Base-by-base conservation (phyloP, 2,888 invertebrate genomes). In the Lithosia quadra region DNA sequence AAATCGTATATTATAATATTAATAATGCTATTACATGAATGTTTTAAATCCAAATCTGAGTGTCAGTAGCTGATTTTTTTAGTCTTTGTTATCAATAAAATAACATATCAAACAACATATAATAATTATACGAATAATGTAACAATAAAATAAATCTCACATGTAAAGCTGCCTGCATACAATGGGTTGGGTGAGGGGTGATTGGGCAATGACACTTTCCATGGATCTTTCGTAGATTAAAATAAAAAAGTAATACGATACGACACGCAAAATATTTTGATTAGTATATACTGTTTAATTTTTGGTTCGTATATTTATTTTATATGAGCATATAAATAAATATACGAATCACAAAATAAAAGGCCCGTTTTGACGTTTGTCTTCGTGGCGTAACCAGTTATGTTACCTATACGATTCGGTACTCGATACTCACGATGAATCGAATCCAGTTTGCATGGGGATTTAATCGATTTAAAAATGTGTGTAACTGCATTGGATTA, bases 1-100 rank as follows among this genome's bases (percentile, higher is more conserved):
- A 58, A 63, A 62, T 61, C 57, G 71, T 70, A 67, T 43, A 67
- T 43, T 13, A 65, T 72, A 74, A 59, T 60, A 60, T 59, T 55
- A 33, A 49, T 18, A 53, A 28, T 15, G 49, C 59, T 64, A n/a
- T n/a, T n/a, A 71, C 64, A 22, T 65, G 49, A 68, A 11, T 66
- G 22, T 68, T 55, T 63, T 11, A 18, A 39, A 55, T 49, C 34
- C 43, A 63, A 43, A 56, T 36, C 57, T 33, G 43, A 63, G 34
- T 22, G 65, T 57, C 49, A 28, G 56, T 60, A 68, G 8, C 55
- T 39, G 28, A 57, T 53, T 57, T 63, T 71, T 65, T 67, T 79
- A 70, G 39, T 33, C 18, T 34, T 34, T 1, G 34, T 36, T 64
- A 67, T 49, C 22, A 69, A 65, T 21, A 64, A 62, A 63, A 67